Evolutionary conservation across 1,140 invertebrate genomes (phyloP).

Genomic region (Bombus turneri): DNA sequence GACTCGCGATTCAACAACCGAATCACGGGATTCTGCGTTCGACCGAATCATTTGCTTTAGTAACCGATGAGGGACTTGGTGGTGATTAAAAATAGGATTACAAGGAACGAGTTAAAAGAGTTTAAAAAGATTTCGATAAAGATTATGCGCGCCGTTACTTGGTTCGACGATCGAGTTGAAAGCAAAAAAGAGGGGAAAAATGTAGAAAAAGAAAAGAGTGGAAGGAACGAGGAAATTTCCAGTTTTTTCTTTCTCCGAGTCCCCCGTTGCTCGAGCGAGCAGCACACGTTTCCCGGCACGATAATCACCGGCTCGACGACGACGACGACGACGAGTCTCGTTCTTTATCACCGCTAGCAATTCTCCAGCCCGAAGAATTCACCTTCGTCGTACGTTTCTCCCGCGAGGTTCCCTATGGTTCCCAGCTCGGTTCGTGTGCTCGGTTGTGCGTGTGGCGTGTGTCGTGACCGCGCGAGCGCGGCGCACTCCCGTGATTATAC

Average conservation of each 20-base stretch:
- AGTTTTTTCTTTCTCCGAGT: constrained; percentile 10
- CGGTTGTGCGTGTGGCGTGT: constrained; percentile 31
- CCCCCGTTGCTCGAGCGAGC: not conserved
- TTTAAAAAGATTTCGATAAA: not conserved
- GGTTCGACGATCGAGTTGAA: not conserved
- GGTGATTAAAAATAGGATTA: not conserved
- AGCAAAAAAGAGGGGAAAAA: too few species aligned
- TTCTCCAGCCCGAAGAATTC: constrained; percentile 5
- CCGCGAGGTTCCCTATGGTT: not conserved
- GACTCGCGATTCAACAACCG: not conserved
- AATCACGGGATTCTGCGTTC: not conserved
- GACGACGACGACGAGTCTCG: not conserved
- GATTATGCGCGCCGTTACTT: not conserved
- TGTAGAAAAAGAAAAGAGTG: not conserved
- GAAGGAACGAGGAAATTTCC: not conserved
- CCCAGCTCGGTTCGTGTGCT: not conserved
- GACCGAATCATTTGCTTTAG: too few species aligned
- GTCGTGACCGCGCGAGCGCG: not conserved
- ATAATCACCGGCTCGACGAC: constrained; percentile 19
- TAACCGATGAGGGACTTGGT: not conserved
- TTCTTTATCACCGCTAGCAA: constrained; percentile 1
- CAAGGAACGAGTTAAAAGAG: not conserved
- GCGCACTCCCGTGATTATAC: constrained; percentile 12
- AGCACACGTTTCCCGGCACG: constrained; percentile 5
- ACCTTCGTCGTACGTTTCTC: constrained; percentile 21